Evolutionary conservation across 1,140 invertebrate genomes (phyloP).

Genomic region (Tenebrio molitor): DNA sequence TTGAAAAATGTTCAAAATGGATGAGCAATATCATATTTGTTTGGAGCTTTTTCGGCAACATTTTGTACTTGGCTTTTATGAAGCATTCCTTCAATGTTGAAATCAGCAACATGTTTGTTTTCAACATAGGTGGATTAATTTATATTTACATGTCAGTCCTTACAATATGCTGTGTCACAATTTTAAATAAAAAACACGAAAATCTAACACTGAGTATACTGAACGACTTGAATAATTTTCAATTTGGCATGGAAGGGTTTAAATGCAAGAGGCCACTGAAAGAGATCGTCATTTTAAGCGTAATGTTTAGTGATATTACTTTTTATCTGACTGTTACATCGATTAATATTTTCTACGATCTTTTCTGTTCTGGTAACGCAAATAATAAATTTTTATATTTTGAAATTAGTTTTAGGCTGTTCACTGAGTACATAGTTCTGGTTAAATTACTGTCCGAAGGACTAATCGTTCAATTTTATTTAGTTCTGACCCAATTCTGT

Average conservation of each 20-base stretch:
- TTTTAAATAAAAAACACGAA: neutral
- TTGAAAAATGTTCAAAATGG: neutral
- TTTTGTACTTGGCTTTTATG: neutral
- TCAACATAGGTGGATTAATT: neutral
- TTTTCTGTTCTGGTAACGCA: too few species aligned
- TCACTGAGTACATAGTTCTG: too few species aligned
- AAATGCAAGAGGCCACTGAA: neutral
- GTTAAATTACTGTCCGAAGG: too few species aligned
- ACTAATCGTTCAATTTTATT: too few species aligned
- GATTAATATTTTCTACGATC: too few species aligned
- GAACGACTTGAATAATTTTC: neutral
- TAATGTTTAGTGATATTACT: too few species aligned
- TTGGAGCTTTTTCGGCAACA: neutral
- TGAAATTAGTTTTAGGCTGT: too few species aligned
- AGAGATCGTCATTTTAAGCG: neutral
- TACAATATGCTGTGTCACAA: neutral
- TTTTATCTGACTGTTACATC: too few species aligned
- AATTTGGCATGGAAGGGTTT: neutral
- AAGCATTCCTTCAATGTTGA: neutral
- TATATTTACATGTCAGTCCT: neutral
- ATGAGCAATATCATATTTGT: neutral
- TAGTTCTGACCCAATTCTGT: neutral
- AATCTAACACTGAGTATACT: neutral
- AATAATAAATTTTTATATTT: too few species aligned
- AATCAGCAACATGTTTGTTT: neutral